These are phyloP conservation scores for Pantherophis guttatus DNA, from an alignment of 2,113 vertebrate species.

Conservation along the genomic window DNA sequence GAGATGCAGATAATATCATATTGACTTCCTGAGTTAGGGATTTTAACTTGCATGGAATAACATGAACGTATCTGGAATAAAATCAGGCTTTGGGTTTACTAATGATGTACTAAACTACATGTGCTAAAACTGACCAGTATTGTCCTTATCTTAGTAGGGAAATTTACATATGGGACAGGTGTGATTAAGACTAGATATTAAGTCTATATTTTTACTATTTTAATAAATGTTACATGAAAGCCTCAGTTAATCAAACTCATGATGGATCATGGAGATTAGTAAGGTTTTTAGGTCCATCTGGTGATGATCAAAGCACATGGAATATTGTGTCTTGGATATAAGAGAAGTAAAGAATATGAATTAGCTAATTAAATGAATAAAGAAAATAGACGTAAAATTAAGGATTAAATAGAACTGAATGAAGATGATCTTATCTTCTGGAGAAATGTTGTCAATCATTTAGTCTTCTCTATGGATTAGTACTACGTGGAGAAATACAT, in stretches of 20 bases:
- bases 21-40: background rate
- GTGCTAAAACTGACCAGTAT: background rate
- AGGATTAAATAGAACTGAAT: background rate
- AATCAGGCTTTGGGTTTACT: background rate
- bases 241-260: background rate
- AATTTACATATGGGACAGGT: background rate
- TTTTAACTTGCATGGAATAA: background rate
- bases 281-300: background rate
- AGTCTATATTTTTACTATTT: background rate
- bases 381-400: background rate
- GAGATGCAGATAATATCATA: background rate
- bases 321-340: background rate
- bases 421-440: background rate
- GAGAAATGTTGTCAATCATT: background rate
- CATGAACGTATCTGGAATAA: background rate
- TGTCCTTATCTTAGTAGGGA: background rate
- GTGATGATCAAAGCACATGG: background rate
- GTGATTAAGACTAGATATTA: background rate
- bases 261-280: background rate
- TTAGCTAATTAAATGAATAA: background rate
- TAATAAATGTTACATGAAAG: background rate
- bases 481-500: background rate
- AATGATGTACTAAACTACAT: background rate
- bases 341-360: background rate
- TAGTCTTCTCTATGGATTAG: background rate